phyloP scores from a whole-genome alignment of 2,113 vertebrate genomes.

The Corvus moneduloides region DNA sequence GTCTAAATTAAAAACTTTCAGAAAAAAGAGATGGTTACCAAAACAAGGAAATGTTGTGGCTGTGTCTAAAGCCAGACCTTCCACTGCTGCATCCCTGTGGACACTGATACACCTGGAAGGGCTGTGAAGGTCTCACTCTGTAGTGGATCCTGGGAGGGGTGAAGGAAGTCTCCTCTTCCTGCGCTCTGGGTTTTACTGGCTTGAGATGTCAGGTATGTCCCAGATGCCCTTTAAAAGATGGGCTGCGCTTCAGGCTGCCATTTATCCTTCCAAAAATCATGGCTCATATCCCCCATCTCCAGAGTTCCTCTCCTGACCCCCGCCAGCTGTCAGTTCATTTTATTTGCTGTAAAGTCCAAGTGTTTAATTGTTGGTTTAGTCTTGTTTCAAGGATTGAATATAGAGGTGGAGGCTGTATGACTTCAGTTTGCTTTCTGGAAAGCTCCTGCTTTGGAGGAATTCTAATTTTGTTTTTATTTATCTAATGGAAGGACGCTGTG shows the following conservation, averaged over 20 bases:
- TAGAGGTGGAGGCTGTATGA: not conserved
- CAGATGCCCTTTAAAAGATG: not conserved
- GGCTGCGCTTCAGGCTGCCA: not conserved
- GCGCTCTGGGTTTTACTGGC: not conserved
- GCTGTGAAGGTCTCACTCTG: not conserved
- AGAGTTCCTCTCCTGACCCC: not conserved
- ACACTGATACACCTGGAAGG: not conserved
- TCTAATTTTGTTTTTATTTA: not conserved
- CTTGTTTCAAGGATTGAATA: not conserved
- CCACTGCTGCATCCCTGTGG: fast-evolving
- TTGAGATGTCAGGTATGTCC: not conserved
- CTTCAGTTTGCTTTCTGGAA: not conserved
- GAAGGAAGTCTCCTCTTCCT: not conserved
- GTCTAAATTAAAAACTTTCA: not conserved
- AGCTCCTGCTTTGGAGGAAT: not conserved
- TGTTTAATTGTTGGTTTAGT: not conserved
- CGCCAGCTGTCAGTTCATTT: not conserved
- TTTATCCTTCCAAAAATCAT: fast-evolving
- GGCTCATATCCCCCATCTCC: not conserved
- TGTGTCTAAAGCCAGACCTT: not conserved
- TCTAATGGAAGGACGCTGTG: not conserved
- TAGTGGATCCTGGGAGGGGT: not conserved
- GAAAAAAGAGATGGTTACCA: not conserved
- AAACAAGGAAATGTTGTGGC: not conserved
- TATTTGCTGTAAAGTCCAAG: not conserved